These are phyloP conservation scores for Alloplasta piceator DNA, from an alignment of 2,888 invertebrate genomes.

Conservation along the genomic window DNA sequence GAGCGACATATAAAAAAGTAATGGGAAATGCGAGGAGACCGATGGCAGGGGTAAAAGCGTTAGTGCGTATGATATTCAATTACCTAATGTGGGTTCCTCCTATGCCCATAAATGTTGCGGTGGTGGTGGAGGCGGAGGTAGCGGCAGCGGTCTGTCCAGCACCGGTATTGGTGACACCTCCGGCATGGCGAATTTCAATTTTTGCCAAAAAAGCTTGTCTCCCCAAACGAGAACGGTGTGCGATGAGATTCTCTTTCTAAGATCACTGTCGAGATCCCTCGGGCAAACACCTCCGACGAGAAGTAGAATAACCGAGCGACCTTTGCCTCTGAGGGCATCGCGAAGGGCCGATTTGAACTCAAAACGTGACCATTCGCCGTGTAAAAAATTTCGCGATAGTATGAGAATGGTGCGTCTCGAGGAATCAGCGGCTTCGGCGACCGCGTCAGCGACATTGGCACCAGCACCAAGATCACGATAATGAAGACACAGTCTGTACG, in stretches of 20 bases:
- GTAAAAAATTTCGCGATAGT: conserved; percentile 95
- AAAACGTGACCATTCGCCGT: conserved; percentile 97
- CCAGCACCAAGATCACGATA: conserved; percentile 96
- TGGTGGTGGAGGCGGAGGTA: conserved; percentile 84
- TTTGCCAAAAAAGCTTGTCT: conserved; percentile 98
- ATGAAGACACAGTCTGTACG: conserved; percentile 94
- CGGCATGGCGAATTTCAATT: conserved; percentile 95
- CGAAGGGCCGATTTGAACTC: conserved; percentile 97
- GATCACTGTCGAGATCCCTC: conserved; percentile 94
- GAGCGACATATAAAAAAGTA: neutral
- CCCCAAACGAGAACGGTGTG: conserved; percentile 97
- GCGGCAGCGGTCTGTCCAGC: conserved; percentile 79
- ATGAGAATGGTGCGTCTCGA: conserved; percentile 95
- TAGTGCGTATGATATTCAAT: conserved; percentile 29
- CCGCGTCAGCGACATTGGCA: conserved; percentile 95
- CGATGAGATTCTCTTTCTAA: conserved; percentile 94
- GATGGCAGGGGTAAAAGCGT: conserved; percentile 10
- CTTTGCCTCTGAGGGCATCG: conserved; percentile 93
- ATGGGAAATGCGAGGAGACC: neutral
- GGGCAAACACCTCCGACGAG: conserved; percentile 95
- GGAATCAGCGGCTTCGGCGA: conserved; percentile 95
- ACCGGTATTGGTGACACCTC: conserved; percentile 84
- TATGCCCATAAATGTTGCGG: conserved; percentile 92
- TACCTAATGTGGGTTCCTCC: conserved; percentile 77
- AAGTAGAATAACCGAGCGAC: conserved; percentile 94